phyloP scores from a whole-genome alignment of 2,888 invertebrate genomes.

The Zelleria hepariella region DNA sequence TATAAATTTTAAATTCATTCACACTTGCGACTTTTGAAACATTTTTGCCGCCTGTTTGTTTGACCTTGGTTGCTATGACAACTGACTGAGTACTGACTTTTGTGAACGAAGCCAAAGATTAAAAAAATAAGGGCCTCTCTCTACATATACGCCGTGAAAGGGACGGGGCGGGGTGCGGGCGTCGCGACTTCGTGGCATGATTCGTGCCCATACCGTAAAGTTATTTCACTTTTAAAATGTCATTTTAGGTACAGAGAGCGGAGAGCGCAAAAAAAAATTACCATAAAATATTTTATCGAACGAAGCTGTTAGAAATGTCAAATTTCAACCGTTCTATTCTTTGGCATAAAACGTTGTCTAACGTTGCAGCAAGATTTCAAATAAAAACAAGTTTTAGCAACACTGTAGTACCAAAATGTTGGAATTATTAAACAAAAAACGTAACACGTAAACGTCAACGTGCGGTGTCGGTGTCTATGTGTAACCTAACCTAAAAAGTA shows the following conservation, averaged over 20 bases:
- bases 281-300: not conserved
- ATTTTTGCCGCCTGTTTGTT: slow-evolving; percentile 65
- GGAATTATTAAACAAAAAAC: not conserved
- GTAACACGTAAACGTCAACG: not conserved
- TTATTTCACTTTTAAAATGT: too few species aligned
- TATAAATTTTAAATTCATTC: slow-evolving; percentile 6
- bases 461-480: not conserved
- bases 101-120: not conserved
- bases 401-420: not conserved
- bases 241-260: too few species aligned
- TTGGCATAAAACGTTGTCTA: not conserved
- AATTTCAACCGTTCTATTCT: not conserved
- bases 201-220: too few species aligned
- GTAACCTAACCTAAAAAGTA: not conserved
- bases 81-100: slow-evolving; percentile 26
- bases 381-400: not conserved
- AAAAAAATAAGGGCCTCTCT: not conserved
- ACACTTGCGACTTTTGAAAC: slow-evolving; percentile 63
- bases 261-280: too few species aligned
- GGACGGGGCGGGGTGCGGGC: too few species aligned
- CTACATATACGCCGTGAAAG: too few species aligned
- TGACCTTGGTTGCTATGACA: slow-evolving; percentile 60
- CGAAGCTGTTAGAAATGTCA: not conserved
- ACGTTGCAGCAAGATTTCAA: not conserved
- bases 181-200: too few species aligned